Conservation (phyloP, 1,140 invertebrate genomes). For the Theocolax elegans region DNA sequence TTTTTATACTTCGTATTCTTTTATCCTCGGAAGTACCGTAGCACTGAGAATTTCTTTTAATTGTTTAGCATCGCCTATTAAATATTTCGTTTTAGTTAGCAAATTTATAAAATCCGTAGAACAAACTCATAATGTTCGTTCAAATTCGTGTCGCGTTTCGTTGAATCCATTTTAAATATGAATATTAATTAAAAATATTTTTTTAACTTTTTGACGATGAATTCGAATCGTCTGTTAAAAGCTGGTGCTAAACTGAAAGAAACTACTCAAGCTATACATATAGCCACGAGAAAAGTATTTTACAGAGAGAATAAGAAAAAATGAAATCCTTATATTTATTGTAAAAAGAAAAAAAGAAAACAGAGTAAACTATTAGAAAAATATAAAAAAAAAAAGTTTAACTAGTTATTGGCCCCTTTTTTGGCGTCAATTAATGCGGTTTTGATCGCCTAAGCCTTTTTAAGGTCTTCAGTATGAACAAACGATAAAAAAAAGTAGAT, state of each 20-base stretch:
- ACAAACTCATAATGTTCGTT: too few relatives aligned
- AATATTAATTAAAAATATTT: too few relatives aligned
- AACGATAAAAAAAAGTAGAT: neutral
- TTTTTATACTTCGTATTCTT: too few relatives aligned
- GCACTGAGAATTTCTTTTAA: too few relatives aligned
- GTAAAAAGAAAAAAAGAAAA: neutral
- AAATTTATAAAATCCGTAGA: too few relatives aligned
- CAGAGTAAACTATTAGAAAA: neutral
- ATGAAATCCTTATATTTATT: neutral
- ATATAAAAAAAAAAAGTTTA: neutral
- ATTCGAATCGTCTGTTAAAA: too few relatives aligned
- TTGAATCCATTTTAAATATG: too few relatives aligned
- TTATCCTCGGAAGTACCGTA: too few relatives aligned
- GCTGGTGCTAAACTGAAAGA: neutral
- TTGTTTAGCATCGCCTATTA: too few relatives aligned
- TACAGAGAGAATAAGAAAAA: neutral
- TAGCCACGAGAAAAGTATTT: neutral
- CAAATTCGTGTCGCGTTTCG: too few relatives aligned
- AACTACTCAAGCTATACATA: neutral
- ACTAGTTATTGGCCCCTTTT: neutral
- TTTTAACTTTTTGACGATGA: too few relatives aligned
- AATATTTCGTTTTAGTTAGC: too few relatives aligned
- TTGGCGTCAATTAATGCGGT: constrained; percentile 1
- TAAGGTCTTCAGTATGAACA: constrained; percentile 7
- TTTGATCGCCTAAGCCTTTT: constrained; percentile 10